These are phyloP conservation scores for Anthoptus insignis DNA, from an alignment of 2,888 invertebrate species.

Conservation along the genomic window DNA sequence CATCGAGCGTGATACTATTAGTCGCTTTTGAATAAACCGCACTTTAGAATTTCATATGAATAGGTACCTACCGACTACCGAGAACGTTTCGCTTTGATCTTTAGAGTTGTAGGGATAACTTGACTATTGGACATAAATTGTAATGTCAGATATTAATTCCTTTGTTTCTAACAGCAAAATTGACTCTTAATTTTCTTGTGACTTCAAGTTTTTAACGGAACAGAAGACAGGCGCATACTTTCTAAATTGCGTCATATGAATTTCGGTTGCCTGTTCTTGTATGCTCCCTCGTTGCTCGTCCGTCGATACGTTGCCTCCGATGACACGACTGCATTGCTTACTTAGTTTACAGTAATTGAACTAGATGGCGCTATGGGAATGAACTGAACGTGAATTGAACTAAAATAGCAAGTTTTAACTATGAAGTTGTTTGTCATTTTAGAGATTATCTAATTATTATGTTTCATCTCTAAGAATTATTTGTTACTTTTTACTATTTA, in stretches of 20 bases:
- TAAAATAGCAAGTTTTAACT: neutral
- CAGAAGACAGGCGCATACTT: conserved; percentile 78
- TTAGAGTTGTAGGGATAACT: too few relatives aligned
- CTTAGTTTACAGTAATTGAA: conserved; percentile 33
- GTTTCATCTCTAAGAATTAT: neutral
- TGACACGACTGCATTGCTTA: conserved; percentile 34
- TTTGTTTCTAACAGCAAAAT: neutral
- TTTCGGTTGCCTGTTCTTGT: conserved; percentile 66
- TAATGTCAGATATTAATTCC: neutral
- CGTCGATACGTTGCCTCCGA: conserved; percentile 36
- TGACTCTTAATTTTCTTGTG: conserved; percentile 10
- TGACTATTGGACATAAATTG: too few relatives aligned
- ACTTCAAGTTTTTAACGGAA: conserved; percentile 63
- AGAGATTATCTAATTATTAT: neutral
- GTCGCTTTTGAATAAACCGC: neutral
- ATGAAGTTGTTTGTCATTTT: neutral
- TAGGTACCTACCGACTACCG: too few relatives aligned
- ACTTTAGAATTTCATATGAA: neutral
- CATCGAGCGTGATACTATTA: neutral
- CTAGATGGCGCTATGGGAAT: conserved; percentile 61
- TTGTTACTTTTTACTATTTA: neutral
- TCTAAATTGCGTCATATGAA: conserved; percentile 78
- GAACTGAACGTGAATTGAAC: neutral
- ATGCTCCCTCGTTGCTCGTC: conserved; percentile 51
- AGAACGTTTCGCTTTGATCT: too few relatives aligned